These are phyloP conservation scores for Adineta ricciae DNA, from an alignment of 2,888 invertebrate genomes.

Conservation along the genomic window DNA sequence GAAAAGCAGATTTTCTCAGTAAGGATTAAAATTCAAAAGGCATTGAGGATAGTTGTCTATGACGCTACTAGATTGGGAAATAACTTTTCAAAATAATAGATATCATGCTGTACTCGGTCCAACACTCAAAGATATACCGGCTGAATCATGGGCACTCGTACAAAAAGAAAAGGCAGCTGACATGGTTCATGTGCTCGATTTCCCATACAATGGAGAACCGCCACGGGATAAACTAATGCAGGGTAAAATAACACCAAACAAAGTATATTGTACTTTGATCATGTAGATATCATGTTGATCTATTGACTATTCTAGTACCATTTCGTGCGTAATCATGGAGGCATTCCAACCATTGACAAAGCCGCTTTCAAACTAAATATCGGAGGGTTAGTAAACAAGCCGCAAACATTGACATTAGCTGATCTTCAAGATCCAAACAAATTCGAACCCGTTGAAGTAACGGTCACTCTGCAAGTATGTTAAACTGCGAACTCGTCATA, in stretches of 20 bases:
- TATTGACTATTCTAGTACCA: background rate
- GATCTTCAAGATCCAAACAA: background rate
- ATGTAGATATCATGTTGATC: background rate
- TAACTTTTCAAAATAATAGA: no score
- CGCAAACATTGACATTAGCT: background rate
- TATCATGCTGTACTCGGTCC: no score
- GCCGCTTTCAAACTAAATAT: background rate
- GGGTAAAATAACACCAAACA: background rate
- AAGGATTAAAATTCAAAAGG: no score
- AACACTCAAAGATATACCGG: background rate
- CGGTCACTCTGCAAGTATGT: background rate
- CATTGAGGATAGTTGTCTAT: no score
- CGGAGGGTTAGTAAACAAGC: background rate
- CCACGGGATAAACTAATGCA: background rate
- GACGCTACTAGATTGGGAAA: no score
- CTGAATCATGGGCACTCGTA: background rate
- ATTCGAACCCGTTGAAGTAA: background rate
- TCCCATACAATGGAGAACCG: background rate
- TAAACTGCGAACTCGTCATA: background rate
- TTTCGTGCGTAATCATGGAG: background rate
- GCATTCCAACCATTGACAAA: background rate
- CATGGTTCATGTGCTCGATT: background rate
- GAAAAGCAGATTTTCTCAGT: no score
- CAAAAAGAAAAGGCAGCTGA: background rate
- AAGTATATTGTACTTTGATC: background rate